Evolutionary conservation across 2,888 invertebrate genomes (phyloP).

Genomic region (Sarcophaga subvicina): DNA sequence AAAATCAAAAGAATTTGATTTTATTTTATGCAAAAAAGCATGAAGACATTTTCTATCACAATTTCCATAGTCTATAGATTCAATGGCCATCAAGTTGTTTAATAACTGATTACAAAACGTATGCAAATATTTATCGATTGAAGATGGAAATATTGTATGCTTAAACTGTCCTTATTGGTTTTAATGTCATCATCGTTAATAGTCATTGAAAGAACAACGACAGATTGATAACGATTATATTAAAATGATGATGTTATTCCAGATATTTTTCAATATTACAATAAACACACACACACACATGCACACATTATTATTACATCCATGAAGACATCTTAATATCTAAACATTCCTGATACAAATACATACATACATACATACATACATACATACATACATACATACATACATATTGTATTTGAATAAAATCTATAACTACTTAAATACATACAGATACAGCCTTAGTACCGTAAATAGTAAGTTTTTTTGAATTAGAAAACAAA

Average conservation of each 20-base stretch:
- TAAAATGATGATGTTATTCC: slow-evolving; percentile 12
- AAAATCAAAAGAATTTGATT: too few species aligned
- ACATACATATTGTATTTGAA: not conserved
- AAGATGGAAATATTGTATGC: slow-evolving; percentile 31
- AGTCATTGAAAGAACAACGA: not conserved
- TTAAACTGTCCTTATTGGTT: slow-evolving; percentile 8
- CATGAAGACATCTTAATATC: slow-evolving; percentile 3
- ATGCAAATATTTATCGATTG: slow-evolving; percentile 50
- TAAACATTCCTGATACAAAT: not conserved
- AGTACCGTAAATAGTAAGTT: not conserved
- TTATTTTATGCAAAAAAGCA: not conserved
- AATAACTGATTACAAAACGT: slow-evolving; percentile 2
- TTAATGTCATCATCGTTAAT: not conserved
- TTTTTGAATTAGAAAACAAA: too few species aligned
- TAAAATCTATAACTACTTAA: not conserved
- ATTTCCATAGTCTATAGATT: not conserved
- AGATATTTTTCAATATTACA: not conserved
- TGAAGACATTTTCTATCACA: not conserved
- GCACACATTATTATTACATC: not conserved
- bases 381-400: too few species aligned
- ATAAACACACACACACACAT: not conserved
- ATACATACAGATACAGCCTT: not conserved
- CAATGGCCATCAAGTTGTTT: not conserved
- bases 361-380: not conserved
- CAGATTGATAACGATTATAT: not conserved